Base-by-base conservation (phyloP, 2,113 vertebrate genomes). In the Rhipidura dahli region DNA sequence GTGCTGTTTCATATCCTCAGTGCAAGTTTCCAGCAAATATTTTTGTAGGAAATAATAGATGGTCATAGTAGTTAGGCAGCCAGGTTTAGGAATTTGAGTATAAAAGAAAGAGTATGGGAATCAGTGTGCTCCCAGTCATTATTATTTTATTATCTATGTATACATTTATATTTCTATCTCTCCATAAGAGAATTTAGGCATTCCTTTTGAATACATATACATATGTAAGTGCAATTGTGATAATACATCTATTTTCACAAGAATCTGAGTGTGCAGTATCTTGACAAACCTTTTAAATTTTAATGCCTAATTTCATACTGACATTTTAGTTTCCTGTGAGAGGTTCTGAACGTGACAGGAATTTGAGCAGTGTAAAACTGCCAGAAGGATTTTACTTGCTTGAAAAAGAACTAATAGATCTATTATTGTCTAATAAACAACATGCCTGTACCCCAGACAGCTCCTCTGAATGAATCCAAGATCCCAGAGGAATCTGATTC, bases 361-460 rank as follows among this genome's bases (percentile, higher is more conserved):
- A 89, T 94, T 64, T 28, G 54, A 93, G 89, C 35, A 47, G n/a
- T 9, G 13, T 42, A 71, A 65, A 87, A 87, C 15, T 73, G 90
- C 87, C 89, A 66, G 16, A 92, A 91, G 79, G 65, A 37, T 95
- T 96, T 79, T 91, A 97, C 82, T 84, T 96, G 84, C 78, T 89
- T 51, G 27, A 84, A 65, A 61, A 94, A 82, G 79, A 83, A 89
- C 64, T 81, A 89, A 77, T 40, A 53, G 57, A 70, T 40, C 72
- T 93, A 68, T 93, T 95, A 92, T 83, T 93, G 72, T 69, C 78
- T 93, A 94, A 95, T 75, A 94, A 96, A 97, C 89, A 95, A 76
- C 40, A 54, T 42, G 64, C 45, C 22, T 64, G 65, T 44, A 75
- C 83, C 61, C 40, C 44, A 72, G 63, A 64, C n/a, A 89, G 20